Conservation (phyloP, 2,113 vertebrate species). For the Podiceps cristatus region DNA sequence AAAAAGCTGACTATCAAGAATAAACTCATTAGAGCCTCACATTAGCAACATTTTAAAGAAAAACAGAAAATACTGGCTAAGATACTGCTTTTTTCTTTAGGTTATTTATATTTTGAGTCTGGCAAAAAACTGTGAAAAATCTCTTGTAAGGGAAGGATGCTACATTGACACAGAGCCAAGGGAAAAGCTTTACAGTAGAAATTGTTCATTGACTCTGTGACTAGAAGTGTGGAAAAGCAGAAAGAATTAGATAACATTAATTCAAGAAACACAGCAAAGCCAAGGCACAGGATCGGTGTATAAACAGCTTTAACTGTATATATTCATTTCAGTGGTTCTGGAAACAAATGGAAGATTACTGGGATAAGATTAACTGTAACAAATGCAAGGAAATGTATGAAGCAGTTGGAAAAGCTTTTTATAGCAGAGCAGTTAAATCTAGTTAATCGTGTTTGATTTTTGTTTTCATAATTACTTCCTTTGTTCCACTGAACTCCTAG, state of each 20-base stretch:
- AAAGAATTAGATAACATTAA: conserved; percentile 19
- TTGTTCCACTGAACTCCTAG: conserved; percentile 35
- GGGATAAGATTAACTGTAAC: conserved; percentile 48
- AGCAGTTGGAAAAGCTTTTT: conserved; percentile 40
- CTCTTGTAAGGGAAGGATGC: background rate
- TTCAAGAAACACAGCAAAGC: conserved; percentile 2
- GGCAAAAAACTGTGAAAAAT: background rate
- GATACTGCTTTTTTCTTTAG: background rate
- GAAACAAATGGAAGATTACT: conserved; percentile 51
- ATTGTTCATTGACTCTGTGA: conserved; percentile 32
- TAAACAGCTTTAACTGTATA: conserved; percentile 28
- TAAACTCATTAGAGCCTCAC: background rate
- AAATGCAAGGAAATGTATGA: conserved; percentile 27
- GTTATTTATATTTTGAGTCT: background rate
- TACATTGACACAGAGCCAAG: background rate
- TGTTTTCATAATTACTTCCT: conserved; percentile 47
- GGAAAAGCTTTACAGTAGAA: conserved; percentile 10
- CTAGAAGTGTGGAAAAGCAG: conserved; percentile 26
- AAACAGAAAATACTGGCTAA: background rate
- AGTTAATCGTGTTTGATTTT: conserved; percentile 36
- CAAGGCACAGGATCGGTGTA: background rate
- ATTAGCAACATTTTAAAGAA: background rate
- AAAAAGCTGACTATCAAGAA: background rate
- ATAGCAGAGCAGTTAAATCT: background rate
- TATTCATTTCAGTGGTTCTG: conserved; percentile 19